A percentile compares a stretch with the other conserved stretches of the same genome.
phyloP scores from a whole-genome alignment of 35 echinoderm and acorn worm species.

The Anneissia japonica region DNA sequence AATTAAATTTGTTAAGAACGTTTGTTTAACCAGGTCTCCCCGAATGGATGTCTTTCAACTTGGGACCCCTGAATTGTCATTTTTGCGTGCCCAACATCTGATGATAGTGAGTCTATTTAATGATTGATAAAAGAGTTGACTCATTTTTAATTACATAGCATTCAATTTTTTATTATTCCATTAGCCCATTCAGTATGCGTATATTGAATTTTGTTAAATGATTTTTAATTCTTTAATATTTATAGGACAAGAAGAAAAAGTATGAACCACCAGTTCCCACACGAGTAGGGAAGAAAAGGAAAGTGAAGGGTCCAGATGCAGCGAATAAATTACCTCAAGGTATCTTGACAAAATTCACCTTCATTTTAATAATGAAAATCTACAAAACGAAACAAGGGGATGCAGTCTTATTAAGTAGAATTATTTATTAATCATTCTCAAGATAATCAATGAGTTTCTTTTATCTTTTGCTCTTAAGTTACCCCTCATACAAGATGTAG shows the following conservation, averaged over 20 bases:
- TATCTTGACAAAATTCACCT: neutral
- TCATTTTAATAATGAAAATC: neutral
- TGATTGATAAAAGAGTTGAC: neutral
- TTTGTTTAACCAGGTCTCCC: neutral
- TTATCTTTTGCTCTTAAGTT: slow-evolving; percentile 31
- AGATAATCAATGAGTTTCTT: too few relatives aligned
- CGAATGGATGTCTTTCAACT: neutral
- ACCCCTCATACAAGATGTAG: slow-evolving; percentile 96
- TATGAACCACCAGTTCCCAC: slow-evolving; percentile 97
- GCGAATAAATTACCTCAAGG: slow-evolving; percentile 94
- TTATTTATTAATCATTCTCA: too few relatives aligned
- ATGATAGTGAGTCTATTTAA: neutral
- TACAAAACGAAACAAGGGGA: neutral
- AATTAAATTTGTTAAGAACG: neutral
- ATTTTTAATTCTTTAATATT: neutral
- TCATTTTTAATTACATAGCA: neutral
- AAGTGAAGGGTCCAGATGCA: slow-evolving; percentile 78
- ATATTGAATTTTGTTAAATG: neutral
- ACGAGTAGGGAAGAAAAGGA: slow-evolving; percentile 91
- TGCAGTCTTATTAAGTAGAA: too few relatives aligned
- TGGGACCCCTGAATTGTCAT: neutral
- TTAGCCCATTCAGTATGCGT: neutral
- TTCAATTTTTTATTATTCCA: neutral
- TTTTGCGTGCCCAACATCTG: neutral
- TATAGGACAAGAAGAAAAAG: slow-evolving; percentile 97